Percentiles rank a stretch among this genome's conserved stretches.
Evolutionary conservation across 2,797 vertebrate genomes (phyloP).

Genomic region (Hydrophis major): DNA sequence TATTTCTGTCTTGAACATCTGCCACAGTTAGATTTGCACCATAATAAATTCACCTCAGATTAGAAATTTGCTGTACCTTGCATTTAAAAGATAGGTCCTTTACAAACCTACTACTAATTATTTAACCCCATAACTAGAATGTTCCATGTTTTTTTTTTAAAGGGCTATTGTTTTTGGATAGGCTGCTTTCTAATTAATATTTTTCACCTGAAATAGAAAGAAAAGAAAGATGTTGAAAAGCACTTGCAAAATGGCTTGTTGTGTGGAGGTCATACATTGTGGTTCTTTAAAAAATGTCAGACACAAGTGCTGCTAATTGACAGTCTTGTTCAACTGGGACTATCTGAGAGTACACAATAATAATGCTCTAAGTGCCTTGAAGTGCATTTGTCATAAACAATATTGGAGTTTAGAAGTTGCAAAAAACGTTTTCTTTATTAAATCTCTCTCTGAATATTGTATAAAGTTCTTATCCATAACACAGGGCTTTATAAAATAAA

Average conservation of each 20-base stretch:
- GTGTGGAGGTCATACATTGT: not conserved
- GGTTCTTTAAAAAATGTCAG: conserved; percentile 27
- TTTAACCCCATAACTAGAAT: not conserved
- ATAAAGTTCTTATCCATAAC: not conserved
- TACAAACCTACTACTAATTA: conserved; percentile 14
- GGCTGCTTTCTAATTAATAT: conserved; percentile 25
- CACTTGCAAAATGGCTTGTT: not conserved
- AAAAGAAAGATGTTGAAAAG: conserved; percentile 13
- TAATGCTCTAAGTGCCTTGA: not conserved
- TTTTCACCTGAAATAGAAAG: conserved; percentile 8
- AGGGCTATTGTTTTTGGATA: conserved; percentile 9
- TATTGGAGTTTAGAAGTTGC: not conserved
- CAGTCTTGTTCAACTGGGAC: not conserved
- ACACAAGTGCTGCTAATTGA: conserved; percentile 30
- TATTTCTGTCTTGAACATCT: not conserved
- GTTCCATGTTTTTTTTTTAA: not conserved
- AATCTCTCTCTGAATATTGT: not conserved
- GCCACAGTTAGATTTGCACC: not conserved
- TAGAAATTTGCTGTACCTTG: not conserved
- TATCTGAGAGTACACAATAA: not conserved
- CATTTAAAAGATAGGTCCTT: not conserved
- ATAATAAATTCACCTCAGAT: not conserved
- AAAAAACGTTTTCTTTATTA: not conserved
- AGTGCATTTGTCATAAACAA: not conserved
- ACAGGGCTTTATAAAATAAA: not conserved